Percentiles rank a stretch among this genome's conserved stretches.
Evolutionary conservation across 2,888 invertebrate species (phyloP).

Genomic region (Rhamnusium bicolor): DNA sequence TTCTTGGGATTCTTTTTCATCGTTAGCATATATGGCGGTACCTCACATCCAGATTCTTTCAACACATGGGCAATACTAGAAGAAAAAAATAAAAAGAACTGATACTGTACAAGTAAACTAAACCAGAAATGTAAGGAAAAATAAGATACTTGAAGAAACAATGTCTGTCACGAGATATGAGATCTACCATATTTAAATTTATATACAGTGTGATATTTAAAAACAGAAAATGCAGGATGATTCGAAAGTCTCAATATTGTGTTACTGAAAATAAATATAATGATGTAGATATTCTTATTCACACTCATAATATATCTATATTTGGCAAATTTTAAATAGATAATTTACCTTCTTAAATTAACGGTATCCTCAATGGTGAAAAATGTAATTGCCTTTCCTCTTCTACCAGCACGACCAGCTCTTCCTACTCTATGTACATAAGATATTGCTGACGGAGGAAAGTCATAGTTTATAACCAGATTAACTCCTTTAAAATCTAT

Average conservation of each 20-base stretch:
- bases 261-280: no score
- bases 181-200: no score
- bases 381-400: constrained; percentile 92
- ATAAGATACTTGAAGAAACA: no score
- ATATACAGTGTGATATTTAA: no score
- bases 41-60: constrained; percentile 91
- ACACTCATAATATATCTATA: no score
- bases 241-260: no score
- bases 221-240: no score
- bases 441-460: constrained; percentile 90
- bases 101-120: no score
- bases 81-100: constrained; percentile 32
- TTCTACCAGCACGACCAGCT: constrained; percentile 93
- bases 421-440: constrained; percentile 92
- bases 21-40: constrained; percentile 92
- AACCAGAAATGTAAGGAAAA: no score
- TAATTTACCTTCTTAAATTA: constrained; percentile 83
- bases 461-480: constrained; percentile 97
- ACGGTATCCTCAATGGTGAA: constrained; percentile 93
- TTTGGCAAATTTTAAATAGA: no score
- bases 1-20: constrained; percentile 80
- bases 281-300: no score
- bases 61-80: constrained; percentile 91
- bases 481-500: constrained; percentile 98
- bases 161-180: no score